A percentile compares a stretch with the other conserved stretches of the same genome.
These are phyloP conservation scores for Eutrigla gurnardus DNA, from an alignment of 2,797 vertebrate genomes.

Conservation along the genomic window DNA sequence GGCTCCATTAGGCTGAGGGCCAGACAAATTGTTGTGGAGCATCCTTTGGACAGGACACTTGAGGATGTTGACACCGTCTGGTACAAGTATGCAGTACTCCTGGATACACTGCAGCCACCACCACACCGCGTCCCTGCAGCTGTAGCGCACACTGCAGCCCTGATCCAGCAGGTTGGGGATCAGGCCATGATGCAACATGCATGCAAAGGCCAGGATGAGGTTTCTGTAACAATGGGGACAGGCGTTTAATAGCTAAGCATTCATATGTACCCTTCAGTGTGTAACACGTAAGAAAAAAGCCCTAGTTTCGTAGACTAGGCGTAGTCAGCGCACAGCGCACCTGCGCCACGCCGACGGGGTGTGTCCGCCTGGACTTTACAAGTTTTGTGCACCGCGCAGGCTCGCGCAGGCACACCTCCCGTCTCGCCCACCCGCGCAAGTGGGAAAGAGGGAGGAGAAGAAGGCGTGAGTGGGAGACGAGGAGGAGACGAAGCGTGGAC, in stretches of 20 bases:
- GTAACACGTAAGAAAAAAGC: too few relatives aligned
- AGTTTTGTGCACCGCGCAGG: too few relatives aligned
- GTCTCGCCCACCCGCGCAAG: too few relatives aligned
- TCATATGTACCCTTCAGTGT: neutral
- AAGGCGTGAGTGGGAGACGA: too few relatives aligned
- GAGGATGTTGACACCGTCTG: slow-evolving; percentile 86
- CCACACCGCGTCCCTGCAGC: slow-evolving; percentile 93
- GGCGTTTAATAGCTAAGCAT: neutral
- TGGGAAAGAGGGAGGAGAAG: too few relatives aligned
- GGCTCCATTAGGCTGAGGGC: slow-evolving; percentile 78
- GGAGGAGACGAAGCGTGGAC: too few relatives aligned
- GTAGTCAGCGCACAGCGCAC: too few relatives aligned
- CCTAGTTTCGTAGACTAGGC: too few relatives aligned
- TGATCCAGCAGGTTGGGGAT: slow-evolving; percentile 92
- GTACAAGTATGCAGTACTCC: slow-evolving; percentile 88
- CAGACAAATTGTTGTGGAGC: slow-evolving; percentile 86
- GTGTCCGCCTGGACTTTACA: too few relatives aligned
- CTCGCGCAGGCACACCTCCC: too few relatives aligned
- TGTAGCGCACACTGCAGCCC: slow-evolving; percentile 87
- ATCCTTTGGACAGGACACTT: slow-evolving; percentile 88
- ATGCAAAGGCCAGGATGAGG: slow-evolving; percentile 89
- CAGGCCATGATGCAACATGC: slow-evolving; percentile 90
- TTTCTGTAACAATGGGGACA: slow-evolving; percentile 80
- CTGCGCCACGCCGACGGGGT: too few relatives aligned
- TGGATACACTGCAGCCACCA: slow-evolving; percentile 95